These are phyloP conservation scores for Vipera latastei DNA, from an alignment of 2,797 vertebrate genomes.

Conservation along the genomic window DNA sequence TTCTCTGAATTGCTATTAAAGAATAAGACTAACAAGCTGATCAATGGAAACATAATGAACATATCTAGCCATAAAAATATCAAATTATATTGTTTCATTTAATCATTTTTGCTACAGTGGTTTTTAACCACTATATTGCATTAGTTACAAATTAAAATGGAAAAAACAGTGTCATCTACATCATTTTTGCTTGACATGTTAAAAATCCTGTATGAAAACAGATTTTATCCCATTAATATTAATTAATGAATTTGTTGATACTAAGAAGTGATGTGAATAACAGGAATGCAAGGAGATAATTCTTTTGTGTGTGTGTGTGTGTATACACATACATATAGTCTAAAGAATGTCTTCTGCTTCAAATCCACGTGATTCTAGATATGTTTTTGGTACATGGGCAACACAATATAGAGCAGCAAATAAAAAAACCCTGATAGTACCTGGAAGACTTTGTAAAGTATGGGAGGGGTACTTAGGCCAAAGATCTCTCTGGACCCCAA, in stretches of 20 bases:
- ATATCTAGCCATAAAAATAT: slow-evolving; percentile 45
- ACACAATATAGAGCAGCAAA: background rate
- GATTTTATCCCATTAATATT: background rate
- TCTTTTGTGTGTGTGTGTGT: no score
- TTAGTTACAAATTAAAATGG: slow-evolving; percentile 9
- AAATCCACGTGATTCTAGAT: background rate
- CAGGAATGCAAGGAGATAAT: background rate
- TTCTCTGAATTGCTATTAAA: slow-evolving; percentile 68
- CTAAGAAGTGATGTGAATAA: background rate
- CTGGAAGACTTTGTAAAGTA: background rate
- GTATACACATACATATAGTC: background rate
- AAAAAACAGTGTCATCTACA: background rate
- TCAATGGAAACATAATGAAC: slow-evolving; percentile 60
- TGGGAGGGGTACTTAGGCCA: background rate
- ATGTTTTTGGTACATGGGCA: background rate
- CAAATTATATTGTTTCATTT: slow-evolving; percentile 53
- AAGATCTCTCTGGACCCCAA: background rate
- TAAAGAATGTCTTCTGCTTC: background rate
- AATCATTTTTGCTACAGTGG: slow-evolving; percentile 52
- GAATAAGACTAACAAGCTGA: slow-evolving; percentile 66
- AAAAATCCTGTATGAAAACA: background rate
- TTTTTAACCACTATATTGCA: slow-evolving; percentile 3
- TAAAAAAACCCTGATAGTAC: background rate
- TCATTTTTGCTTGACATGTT: background rate
- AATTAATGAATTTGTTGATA: background rate